Evolutionary conservation across 1,140 invertebrate genomes (phyloP).

Genomic region (Diabrotica undecimpunctata): DNA sequence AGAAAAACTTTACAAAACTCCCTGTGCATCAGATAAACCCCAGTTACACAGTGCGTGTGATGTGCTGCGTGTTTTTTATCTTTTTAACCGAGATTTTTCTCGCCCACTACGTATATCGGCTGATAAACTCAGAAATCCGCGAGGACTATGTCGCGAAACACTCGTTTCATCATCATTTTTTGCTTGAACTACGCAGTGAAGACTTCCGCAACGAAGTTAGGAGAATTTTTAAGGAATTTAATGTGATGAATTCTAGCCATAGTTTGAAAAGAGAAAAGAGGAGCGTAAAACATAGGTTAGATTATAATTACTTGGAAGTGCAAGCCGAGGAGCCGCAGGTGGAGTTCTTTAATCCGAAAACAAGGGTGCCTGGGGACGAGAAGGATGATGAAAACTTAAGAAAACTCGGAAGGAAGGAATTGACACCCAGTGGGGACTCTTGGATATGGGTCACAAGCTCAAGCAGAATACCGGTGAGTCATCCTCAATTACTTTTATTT

Average conservation of each 20-base stretch:
- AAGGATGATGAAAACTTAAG: constrained; percentile 57
- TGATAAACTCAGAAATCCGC: constrained; percentile 42
- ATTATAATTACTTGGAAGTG: constrained; percentile 40
- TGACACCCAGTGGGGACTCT: constrained; percentile 61
- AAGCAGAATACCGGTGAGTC: constrained; percentile 70
- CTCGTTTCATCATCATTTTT: constrained; percentile 36
- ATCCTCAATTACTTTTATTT: background rate
- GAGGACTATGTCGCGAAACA: constrained; percentile 37
- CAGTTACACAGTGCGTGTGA: constrained; percentile 43
- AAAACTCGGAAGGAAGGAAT: constrained; percentile 54
- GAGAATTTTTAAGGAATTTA: constrained; percentile 31
- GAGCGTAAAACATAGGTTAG: constrained; percentile 22
- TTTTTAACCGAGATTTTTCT: constrained; percentile 44
- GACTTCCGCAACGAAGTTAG: constrained; percentile 35
- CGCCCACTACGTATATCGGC: constrained; percentile 44
- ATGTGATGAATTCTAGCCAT: constrained; percentile 9
- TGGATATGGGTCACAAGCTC: constrained; percentile 78
- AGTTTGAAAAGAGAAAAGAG: constrained; percentile 28
- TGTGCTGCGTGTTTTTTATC: constrained; percentile 45
- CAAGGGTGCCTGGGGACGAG: constrained; percentile 59
- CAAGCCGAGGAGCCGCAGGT: constrained; percentile 55
- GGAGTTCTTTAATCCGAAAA: constrained; percentile 66
- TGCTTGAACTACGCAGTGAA: constrained; percentile 33
- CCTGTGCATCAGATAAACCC: constrained; percentile 39
- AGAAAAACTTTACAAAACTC: constrained; percentile 26